Base-by-base conservation (phyloP, 2,797 vertebrate species). In the Mormyrus hasselquistii region DNA sequence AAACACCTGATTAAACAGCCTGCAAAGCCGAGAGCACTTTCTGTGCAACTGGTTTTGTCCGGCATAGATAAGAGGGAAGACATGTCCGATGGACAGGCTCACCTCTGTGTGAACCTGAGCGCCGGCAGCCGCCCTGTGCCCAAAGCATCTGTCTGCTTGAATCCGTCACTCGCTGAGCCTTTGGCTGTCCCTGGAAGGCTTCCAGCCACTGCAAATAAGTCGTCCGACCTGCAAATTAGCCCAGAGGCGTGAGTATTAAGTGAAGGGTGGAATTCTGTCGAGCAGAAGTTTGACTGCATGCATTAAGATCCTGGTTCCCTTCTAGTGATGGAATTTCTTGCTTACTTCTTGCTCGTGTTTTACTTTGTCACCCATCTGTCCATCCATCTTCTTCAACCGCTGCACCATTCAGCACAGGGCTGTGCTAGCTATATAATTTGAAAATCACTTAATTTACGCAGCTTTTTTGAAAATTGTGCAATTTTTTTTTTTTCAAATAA, bases 1-100 rank as follows among this genome's bases (percentile, higher is more conserved):
- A 76, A 9, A 38, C 87, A 88, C 65, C 87, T 88, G 87, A 88
- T 87, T 87, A 87, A 87, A 87, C 57, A 87, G 29, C 14, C 86
- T 41, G 55, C 14, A 9, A 44, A 41, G 2, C 19, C 2, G 9
- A 44, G 86, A n/a, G 41, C 14, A 87, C 25, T 87, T 44, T 62
- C 34, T 47, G 38, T 16, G 3, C 25, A 62, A 87, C 86, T 87
- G 34, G 34, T 62, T 87, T 62, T 16, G 16, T 34, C 55, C 86
- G 38, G 57, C 22, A 53, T 19, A 62, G 86, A 44, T 87, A 53
- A 87, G 38, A 47, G 41, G 5, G 53, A 16, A 86, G 53, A 34
- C 25, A 55, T 34, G 52, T 59, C 16, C 25, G 34, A 19, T 59
- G 85, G 85, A 57, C 85, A 57, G 50, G 34, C 53, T 86, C 85